These are phyloP conservation scores for Scatophagus argus DNA, from an alignment of 2,113 vertebrate genomes.

Conservation along the genomic window DNA sequence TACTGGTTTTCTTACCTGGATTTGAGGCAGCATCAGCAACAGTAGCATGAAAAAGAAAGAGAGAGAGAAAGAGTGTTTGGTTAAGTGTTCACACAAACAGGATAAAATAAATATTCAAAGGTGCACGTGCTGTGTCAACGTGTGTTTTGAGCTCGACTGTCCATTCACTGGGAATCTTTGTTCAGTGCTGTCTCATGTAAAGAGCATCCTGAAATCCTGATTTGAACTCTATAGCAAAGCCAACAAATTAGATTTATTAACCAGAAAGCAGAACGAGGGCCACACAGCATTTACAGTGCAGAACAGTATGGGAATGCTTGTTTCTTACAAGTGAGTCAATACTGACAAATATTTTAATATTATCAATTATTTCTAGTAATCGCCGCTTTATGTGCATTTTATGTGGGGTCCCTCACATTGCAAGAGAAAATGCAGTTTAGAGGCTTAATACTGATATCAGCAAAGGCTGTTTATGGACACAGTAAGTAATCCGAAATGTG, in stretches of 20 bases:
- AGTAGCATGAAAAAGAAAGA: constrained; percentile 44
- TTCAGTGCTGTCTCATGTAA: constrained; percentile 36
- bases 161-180: constrained; percentile 20
- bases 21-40: constrained; percentile 28
- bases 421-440: not conserved
- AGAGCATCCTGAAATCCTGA: constrained; percentile 44
- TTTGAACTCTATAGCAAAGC: constrained; percentile 34
- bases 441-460: not conserved
- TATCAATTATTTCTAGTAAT: not conserved
- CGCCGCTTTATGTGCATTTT: not conserved
- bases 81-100: constrained; percentile 49
- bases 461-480: not conserved
- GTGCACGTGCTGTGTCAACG: constrained; percentile 5
- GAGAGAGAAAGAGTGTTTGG: constrained; percentile 1
- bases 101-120: constrained; percentile 54
- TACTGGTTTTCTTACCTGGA: constrained; percentile 63
- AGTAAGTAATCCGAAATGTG: not conserved
- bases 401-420: not conserved
- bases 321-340: not conserved
- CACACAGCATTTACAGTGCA: not conserved
- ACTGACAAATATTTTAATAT: not conserved
- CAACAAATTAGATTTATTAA: not conserved
- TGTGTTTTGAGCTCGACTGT: constrained; percentile 9
- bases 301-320: not conserved
- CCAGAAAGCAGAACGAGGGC: not conserved